Evolutionary conservation across 2,113 vertebrate species (phyloP).

Genomic region (Anhinga anhinga): DNA sequence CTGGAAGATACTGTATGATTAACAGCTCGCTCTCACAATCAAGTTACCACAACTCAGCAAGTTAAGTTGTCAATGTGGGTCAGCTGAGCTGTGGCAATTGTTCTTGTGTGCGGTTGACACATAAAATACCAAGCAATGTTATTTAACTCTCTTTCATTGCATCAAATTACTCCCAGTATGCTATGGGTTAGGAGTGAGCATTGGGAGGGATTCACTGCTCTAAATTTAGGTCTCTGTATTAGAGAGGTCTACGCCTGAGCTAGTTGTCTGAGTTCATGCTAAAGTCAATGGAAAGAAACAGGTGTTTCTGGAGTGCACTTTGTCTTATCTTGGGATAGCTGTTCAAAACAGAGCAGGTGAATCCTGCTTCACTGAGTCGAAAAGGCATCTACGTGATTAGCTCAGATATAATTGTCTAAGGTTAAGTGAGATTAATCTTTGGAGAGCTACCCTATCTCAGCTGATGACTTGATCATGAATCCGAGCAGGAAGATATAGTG

Average conservation of each 20-base stretch:
- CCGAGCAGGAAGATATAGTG: background rate
- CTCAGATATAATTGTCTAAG: background rate
- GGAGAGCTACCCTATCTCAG: background rate
- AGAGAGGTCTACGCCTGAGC: background rate
- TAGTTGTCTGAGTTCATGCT: background rate
- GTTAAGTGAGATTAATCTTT: background rate
- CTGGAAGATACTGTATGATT: background rate
- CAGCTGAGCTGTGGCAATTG: background rate
- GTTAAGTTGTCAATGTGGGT: background rate
- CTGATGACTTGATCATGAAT: background rate
- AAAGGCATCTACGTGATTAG: background rate
- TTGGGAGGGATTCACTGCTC: background rate
- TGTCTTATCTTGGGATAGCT: background rate
- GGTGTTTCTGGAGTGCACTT: background rate
- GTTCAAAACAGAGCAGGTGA: background rate
- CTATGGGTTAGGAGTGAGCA: background rate
- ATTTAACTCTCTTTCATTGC: background rate
- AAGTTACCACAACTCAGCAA: background rate
- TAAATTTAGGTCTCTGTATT: background rate
- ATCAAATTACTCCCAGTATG: background rate
- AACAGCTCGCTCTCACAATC: background rate
- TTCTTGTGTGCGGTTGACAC: background rate
- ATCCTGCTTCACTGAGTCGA: background rate
- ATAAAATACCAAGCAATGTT: background rate
- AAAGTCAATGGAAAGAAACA: constrained; percentile 11